Conservation (phyloP, 2,888 invertebrate species). For the Sinotaia quadrata region DNA sequence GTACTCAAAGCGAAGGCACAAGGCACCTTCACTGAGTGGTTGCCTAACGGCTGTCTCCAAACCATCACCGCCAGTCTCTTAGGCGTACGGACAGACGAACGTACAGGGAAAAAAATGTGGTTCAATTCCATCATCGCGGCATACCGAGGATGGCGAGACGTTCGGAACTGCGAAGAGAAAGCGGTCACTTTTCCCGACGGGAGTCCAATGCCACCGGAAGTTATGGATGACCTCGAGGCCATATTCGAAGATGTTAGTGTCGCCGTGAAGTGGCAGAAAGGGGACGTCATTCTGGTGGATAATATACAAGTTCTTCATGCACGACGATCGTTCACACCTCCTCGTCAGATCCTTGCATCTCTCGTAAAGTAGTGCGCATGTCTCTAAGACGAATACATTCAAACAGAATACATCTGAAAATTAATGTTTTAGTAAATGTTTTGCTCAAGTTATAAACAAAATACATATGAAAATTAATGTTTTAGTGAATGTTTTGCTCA, state of each 20-base stretch:
- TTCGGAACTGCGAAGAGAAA: constrained; percentile 51
- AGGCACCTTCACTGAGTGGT: constrained; percentile 51
- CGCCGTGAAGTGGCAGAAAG: constrained; percentile 52
- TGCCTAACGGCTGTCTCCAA: constrained; percentile 50
- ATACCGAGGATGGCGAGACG: constrained; percentile 55
- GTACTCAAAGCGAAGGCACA: constrained; percentile 49
- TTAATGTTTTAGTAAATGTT: too few species aligned
- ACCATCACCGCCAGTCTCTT: constrained; percentile 52
- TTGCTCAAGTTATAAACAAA: too few species aligned
- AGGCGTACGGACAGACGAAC: constrained; percentile 46
- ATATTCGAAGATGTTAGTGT: constrained; percentile 49
- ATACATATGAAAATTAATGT: too few species aligned
- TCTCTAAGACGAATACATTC: too few species aligned
- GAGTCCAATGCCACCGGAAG: constrained; percentile 46
- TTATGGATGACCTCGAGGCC: constrained; percentile 46
- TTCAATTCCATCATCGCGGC: constrained; percentile 62
- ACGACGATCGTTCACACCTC: constrained; percentile 52
- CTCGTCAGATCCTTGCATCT: constrained; percentile 54
- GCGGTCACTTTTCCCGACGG: constrained; percentile 59
- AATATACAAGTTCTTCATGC: constrained; percentile 57
- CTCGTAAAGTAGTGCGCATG: constrained; percentile 52
- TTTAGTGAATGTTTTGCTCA: too few species aligned
- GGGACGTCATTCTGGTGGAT: constrained; percentile 58
- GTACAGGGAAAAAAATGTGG: constrained; percentile 55
- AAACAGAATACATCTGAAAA: too few species aligned